Percentiles rank a stretch among this genome's conserved stretches.
These are phyloP conservation scores for Psittacula cyanocephala DNA, from an alignment of 2,113 vertebrate genomes.

Conservation along the genomic window DNA sequence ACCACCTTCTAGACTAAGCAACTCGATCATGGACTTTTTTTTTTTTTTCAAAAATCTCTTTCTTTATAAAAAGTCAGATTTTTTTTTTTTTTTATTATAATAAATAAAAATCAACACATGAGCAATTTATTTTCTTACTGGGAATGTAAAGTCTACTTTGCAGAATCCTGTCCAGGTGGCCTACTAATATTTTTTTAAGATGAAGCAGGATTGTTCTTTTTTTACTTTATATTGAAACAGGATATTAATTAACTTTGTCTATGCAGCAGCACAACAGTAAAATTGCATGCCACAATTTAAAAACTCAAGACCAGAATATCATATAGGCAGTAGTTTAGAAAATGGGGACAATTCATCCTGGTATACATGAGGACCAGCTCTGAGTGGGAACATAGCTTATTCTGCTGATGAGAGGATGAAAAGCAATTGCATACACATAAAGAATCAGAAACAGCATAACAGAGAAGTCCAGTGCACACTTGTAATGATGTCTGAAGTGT, in stretches of 20 bases:
- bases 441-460: not conserved
- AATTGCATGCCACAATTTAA: not conserved
- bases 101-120: rapidly evolving
- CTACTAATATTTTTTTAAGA: not conserved
- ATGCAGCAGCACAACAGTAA: not conserved
- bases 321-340: not conserved
- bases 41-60: not conserved
- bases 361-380: not conserved
- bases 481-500: not conserved
- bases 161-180: not conserved
- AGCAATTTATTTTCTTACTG: not conserved
- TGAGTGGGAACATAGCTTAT: not conserved
- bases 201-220: not conserved
- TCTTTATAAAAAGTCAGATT: not conserved
- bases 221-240: not conserved
- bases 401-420: not conserved
- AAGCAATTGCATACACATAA: not conserved
- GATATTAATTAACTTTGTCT: not conserved
- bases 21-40: not conserved
- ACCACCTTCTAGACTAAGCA: not conserved
- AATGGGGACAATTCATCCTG: not conserved
- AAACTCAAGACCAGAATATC: not conserved
- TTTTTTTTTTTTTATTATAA: not conserved
- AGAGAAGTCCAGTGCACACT: not conserved
- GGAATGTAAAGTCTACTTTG: not conserved